Percentiles rank a stretch among this genome's conserved stretches.
Conservation (phyloP, 2,113 vertebrate genomes). For the Heteronetta atricapilla region DNA sequence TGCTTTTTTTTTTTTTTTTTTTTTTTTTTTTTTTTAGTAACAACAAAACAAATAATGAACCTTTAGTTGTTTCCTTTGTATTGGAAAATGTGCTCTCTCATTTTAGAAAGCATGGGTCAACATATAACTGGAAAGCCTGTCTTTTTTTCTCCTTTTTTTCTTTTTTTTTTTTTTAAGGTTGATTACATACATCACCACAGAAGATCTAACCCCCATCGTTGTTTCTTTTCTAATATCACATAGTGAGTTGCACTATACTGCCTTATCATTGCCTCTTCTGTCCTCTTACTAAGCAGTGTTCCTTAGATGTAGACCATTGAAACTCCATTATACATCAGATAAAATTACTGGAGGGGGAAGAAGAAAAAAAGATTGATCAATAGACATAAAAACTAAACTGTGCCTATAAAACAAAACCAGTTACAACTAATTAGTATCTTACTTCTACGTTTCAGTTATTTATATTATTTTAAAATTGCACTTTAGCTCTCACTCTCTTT, state of each 20-base stretch:
- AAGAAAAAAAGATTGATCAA: conserved; percentile 67
- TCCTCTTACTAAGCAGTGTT: conserved; percentile 64
- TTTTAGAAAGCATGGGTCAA: conserved; percentile 63
- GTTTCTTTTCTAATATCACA: conserved; percentile 59
- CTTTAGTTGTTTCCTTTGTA: conserved; percentile 48
- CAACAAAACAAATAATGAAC: conserved; percentile 15
- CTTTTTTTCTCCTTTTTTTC: neutral
- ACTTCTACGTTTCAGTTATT: conserved; percentile 79
- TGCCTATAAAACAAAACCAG: conserved; percentile 73
- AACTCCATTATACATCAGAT: conserved; percentile 61
- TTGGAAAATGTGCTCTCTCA: conserved; percentile 59
- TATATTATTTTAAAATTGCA: conserved; percentile 83
- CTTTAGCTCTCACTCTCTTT: conserved; percentile 72
- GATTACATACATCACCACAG: conserved; percentile 28
- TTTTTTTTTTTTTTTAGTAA: neutral
- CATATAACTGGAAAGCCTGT: conserved; percentile 74
- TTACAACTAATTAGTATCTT: conserved; percentile 73
- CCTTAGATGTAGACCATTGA: conserved; percentile 66
- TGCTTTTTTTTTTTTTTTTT: conserved; percentile 6
- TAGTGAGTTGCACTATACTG: conserved; percentile 77
- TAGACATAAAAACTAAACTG: conserved; percentile 68
- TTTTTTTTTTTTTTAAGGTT: conserved; percentile 9
- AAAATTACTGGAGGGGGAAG: conserved; percentile 55
- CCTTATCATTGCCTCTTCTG: conserved; percentile 66
- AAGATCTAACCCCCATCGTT: conserved; percentile 57